phyloP scores from a whole-genome alignment of 2,797 vertebrate species.

The Jordanella pulchra region DNA sequence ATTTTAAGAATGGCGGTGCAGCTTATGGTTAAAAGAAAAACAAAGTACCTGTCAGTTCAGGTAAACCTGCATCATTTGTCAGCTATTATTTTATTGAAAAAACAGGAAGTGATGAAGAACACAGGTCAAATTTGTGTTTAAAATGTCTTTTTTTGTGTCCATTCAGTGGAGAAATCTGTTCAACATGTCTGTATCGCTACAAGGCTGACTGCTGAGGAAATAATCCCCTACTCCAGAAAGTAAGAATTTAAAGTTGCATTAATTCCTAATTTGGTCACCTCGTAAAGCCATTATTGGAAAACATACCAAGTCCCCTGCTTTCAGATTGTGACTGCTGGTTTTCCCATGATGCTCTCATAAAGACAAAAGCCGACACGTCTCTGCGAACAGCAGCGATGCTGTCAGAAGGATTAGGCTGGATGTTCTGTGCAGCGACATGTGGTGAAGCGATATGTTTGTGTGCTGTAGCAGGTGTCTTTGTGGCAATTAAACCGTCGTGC shows the following conservation, averaged over 20 bases:
- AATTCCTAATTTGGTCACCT: neutral
- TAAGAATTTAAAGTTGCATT: neutral
- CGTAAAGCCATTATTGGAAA: neutral
- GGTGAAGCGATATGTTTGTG: neutral
- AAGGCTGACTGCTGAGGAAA: neutral
- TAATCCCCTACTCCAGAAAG: neutral
- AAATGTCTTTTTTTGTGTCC: neutral
- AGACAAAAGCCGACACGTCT: neutral
- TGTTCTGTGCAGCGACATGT: neutral
- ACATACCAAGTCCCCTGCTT: neutral
- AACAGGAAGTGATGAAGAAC: neutral
- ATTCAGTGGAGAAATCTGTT: neutral
- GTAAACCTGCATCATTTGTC: neutral
- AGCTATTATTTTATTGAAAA: neutral
- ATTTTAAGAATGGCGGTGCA: no score
- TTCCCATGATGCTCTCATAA: neutral
- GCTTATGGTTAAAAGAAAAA: no score
- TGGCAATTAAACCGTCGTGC: neutral
- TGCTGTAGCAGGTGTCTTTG: neutral
- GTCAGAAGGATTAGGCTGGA: neutral
- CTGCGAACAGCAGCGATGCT: neutral
- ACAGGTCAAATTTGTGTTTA: neutral
- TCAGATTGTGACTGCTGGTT: neutral
- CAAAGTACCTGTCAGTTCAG: neutral
- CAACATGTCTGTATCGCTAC: neutral